Percentiles rank a stretch among this genome's conserved stretches.
These are phyloP conservation scores for Lophotriccus pileatus DNA, from an alignment of 2,797 vertebrate species.

Conservation along the genomic window DNA sequence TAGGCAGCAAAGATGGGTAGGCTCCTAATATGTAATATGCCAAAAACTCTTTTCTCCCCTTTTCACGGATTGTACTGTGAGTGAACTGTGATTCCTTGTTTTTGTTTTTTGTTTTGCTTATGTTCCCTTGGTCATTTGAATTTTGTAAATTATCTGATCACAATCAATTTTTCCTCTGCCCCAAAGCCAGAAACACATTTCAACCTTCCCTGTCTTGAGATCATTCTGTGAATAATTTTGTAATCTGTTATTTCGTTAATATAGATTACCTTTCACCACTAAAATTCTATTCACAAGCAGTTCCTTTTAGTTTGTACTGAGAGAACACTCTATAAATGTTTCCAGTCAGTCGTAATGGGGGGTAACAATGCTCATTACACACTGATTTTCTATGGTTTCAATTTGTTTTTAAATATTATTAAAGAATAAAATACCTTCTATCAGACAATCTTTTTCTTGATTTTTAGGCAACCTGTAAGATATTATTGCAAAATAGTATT, in stretches of 20 bases:
- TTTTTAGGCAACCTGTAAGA: not conserved
- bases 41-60: not conserved
- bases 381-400: not conserved
- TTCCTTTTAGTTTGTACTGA: not conserved
- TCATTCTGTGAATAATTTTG: not conserved
- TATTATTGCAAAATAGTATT: not conserved
- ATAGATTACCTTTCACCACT: not conserved
- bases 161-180: not conserved
- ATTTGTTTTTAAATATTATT: not conserved
- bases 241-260: not conserved
- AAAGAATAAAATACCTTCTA: too few relatives aligned
- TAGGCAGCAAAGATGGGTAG: not conserved
- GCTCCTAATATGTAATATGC: not conserved
- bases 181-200: not conserved
- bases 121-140: not conserved
- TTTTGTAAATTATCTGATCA: not conserved
- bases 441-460: not conserved
- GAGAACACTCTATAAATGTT: not conserved
- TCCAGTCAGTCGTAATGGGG: not conserved
- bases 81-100: not conserved
- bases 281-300: not conserved
- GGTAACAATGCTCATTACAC: not conserved
- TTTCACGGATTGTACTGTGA: not conserved
- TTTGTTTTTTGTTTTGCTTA: not conserved
- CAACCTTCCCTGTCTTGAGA: not conserved